Base-by-base conservation (phyloP, 2,113 vertebrate species). In the Cygnus atratus region DNA sequence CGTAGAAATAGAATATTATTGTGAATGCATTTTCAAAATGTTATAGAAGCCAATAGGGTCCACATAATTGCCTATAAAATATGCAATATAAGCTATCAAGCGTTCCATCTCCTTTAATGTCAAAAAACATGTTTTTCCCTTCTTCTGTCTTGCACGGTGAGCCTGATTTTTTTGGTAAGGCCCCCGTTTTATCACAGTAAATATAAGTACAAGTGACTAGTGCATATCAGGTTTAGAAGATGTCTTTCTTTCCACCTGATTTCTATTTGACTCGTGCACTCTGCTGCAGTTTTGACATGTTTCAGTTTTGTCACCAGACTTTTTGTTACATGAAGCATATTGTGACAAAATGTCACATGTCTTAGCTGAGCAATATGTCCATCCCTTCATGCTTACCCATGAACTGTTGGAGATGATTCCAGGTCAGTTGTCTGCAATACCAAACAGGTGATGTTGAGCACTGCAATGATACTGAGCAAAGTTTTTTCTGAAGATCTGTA, bases 1-100 rank as follows among this genome's bases (percentile, higher is more conserved):
- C 4, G 13, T 93, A 93, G 95, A 97, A 97, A 97, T 93, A 96
- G 92, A 95, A 96, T 96, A 96, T 96, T 93, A 96, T 94, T 90
- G 91, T 96, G 89, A 96, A 94, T 86, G 87, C 84, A 86, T 92
- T 97, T 97, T 97, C 91, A 90, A 96, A 96, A 96, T 95, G 95
- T 87, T 96, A 93, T 72, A 92, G 93, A 93, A 94, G 87, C 90
- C 93, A 93, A 85, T 63, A 73, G 70, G 84, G 94, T 88, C 92
- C 81, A 75, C 66, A 13, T 83, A 88, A 85, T 77, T 87, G 76
- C 82, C 84, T 82, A 25, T 7, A 48, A 79, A 84, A 85, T 93
- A 81, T 63, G 50, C 71, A 95, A 33, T 96, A 54, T 61, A 83
- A 90, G 28, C 26, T 67, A 67, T 86, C 59, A 82, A 91, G 52